Evolutionary conservation across 1,140 invertebrate species (phyloP).

Genomic region (Eufriesea mexicana): DNA sequence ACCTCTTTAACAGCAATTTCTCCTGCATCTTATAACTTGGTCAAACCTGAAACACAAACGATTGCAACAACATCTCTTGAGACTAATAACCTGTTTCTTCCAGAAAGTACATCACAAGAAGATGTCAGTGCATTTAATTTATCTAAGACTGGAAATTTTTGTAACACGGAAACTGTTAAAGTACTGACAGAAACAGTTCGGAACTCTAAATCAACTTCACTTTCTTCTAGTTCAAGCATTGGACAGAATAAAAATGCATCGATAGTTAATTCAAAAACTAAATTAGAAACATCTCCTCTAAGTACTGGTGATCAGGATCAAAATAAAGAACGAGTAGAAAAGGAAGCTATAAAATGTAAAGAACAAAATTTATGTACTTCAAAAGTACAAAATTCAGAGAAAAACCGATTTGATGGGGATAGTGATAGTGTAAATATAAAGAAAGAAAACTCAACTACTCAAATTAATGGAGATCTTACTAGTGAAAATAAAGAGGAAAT

Average conservation of each 20-base stretch:
- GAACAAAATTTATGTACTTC: constrained; percentile 32
- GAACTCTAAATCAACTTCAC: constrained; percentile 30
- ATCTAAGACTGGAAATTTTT: constrained; percentile 64
- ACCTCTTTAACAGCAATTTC: constrained; percentile 57
- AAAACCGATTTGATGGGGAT: background rate
- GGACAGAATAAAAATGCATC: constrained; percentile 6
- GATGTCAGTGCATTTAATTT: constrained; percentile 74
- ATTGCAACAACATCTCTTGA: constrained; percentile 56
- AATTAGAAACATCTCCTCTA: background rate
- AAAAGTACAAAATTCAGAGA: constrained; percentile 27
- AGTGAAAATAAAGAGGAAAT: constrained; percentile 35
- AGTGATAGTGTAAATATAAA: constrained; percentile 30
- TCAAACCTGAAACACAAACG: constrained; percentile 59
- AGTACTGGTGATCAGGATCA: constrained; percentile 33
- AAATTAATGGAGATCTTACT: constrained; percentile 47
- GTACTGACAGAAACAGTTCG: constrained; percentile 47
- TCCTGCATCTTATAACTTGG: constrained; percentile 47
- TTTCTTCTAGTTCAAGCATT: background rate
- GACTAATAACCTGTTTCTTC: constrained; percentile 62
- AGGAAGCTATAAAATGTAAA: constrained; percentile 3
- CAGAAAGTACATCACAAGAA: constrained; percentile 60
- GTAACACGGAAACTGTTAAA: constrained; percentile 26
- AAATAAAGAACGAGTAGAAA: constrained; percentile 43
- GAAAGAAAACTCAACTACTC: constrained; percentile 32
- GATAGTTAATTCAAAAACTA: constrained; percentile 7